Evolutionary conservation across 1,140 invertebrate species (phyloP).

Genomic region (Heliconius eleuchia): DNA sequence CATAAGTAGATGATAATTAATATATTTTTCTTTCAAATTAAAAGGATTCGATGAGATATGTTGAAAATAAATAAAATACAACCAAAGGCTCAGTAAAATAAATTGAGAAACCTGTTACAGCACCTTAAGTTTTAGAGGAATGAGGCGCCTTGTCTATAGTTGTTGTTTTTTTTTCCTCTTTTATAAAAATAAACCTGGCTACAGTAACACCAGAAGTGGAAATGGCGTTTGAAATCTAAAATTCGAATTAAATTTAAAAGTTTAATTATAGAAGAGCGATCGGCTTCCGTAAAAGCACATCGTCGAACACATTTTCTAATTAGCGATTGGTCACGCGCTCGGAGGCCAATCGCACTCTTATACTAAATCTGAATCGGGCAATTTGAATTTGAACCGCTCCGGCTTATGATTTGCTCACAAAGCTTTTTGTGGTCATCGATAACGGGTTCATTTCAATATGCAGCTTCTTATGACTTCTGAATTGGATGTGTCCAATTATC

Average conservation of each 20-base stretch:
- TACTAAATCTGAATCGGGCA: constrained; percentile 73
- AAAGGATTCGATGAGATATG: not conserved
- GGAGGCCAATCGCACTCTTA: constrained; percentile 62
- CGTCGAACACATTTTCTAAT: constrained; percentile 77
- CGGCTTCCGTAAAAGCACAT: constrained; percentile 77
- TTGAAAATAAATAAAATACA: constrained; percentile 27
- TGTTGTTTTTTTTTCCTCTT: constrained; percentile 13
- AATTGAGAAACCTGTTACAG: constrained; percentile 34
- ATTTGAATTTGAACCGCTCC: constrained; percentile 78
- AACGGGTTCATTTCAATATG: constrained; percentile 50
- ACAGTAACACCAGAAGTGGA: constrained; percentile 78
- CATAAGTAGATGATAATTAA: not conserved
- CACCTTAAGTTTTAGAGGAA: constrained; percentile 34
- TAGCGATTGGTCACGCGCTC: constrained; percentile 79
- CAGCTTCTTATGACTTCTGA: constrained; percentile 44
- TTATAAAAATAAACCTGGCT: constrained; percentile 55
- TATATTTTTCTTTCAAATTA: not conserved
- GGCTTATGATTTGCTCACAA: constrained; percentile 60
- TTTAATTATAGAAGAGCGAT: constrained; percentile 76
- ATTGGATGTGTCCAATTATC: constrained; percentile 48
- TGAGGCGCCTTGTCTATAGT: constrained; percentile 34
- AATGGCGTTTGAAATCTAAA: constrained; percentile 76
- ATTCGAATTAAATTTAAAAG: constrained; percentile 74
- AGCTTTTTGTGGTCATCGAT: constrained; percentile 52
- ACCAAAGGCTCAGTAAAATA: constrained; percentile 28